phyloP scores from a whole-genome alignment of 1,140 invertebrate genomes.

The Alviniconcha marisindica region DNA sequence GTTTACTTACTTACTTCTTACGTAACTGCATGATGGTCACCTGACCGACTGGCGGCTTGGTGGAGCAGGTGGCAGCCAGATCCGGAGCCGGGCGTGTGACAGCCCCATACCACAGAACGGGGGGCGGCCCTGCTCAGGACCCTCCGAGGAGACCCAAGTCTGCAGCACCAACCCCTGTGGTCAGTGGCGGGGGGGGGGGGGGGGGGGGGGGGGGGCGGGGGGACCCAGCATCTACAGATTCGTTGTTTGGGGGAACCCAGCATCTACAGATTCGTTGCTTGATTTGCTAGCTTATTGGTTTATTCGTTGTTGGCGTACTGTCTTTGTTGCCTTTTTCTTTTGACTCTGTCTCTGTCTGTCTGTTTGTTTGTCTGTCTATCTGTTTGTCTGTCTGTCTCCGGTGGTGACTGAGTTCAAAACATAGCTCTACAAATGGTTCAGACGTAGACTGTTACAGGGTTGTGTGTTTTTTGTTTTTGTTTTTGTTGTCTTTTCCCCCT shows the following conservation, averaged over 20 bases:
- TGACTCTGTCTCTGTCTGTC: too few relatives aligned
- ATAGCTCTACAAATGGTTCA: too few relatives aligned
- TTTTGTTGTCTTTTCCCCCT: too few relatives aligned
- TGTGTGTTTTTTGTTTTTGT: too few relatives aligned
- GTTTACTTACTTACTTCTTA: too few relatives aligned
- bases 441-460: too few relatives aligned
- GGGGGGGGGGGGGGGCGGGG: conserved; percentile 78
- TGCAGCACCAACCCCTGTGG: conserved; percentile 29
- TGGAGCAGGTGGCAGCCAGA: conserved; percentile 5
- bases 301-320: too few relatives aligned
- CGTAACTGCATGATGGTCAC: too few relatives aligned
- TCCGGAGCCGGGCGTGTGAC: conserved; percentile 25
- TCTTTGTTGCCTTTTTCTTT: too few relatives aligned
- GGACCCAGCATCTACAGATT: neutral
- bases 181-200: conserved; percentile 79
- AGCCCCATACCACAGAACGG: conserved; percentile 25
- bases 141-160: neutral
- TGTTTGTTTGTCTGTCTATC: neutral
- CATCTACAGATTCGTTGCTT: neutral
- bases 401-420: too few relatives aligned
- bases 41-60: too few relatives aligned
- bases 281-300: too few relatives aligned
- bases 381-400: neutral
- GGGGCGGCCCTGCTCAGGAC: neutral
- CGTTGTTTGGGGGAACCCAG: neutral